Evolutionary conservation across 2,797 vertebrate species (phyloP).

Genomic region (Uromys caudimaculatus): DNA sequence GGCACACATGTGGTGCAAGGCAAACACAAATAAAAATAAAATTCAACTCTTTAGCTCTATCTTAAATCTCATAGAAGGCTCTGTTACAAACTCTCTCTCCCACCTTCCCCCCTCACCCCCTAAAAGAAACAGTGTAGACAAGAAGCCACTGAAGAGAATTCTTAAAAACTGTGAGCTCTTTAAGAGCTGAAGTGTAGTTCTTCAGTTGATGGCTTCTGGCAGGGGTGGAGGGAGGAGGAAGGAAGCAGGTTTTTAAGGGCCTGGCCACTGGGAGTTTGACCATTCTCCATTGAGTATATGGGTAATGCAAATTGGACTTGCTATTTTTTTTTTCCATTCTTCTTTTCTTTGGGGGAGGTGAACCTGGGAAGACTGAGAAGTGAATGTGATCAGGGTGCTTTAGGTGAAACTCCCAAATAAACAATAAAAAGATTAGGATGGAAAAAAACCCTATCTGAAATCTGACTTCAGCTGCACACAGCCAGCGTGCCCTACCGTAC

Average conservation of each 20-base stretch:
- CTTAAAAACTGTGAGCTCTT: background rate
- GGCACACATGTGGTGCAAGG: no score
- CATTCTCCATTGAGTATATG: background rate
- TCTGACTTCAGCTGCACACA: constrained; percentile 2
- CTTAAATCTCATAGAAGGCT: background rate
- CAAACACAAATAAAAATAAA: constrained; percentile 3
- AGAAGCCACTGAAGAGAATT: background rate
- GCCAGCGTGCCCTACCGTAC: background rate
- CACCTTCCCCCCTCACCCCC: background rate
- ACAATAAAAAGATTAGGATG: background rate
- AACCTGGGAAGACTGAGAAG: background rate
- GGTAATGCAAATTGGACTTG: background rate
- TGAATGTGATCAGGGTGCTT: background rate
- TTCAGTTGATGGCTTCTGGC: background rate
- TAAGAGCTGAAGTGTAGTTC: background rate
- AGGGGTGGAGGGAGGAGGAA: background rate
- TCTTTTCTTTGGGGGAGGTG: background rate
- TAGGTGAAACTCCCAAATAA: background rate
- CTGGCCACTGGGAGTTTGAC: background rate
- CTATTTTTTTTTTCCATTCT: background rate
- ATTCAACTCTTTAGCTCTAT: background rate
- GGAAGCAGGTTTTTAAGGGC: background rate
- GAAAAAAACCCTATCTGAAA: background rate
- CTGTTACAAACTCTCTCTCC: background rate
- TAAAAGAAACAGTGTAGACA: background rate